These are phyloP conservation scores for Oreochromis grahami DNA, from an alignment of 2,797 vertebrate genomes.

Conservation along the genomic window DNA sequence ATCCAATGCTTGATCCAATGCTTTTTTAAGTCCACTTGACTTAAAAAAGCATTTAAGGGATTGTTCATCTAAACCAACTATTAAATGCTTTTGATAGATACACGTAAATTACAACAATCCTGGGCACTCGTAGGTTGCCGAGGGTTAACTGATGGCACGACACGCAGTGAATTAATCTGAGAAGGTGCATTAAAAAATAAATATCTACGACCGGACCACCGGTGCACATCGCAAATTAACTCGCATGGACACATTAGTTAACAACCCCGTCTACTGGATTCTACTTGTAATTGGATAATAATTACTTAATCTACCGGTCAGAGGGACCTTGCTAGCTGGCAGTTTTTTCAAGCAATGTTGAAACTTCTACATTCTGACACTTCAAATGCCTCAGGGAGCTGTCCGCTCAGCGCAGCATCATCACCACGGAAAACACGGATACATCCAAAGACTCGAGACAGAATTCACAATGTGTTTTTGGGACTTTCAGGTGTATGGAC, in stretches of 20 bases:
- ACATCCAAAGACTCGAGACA: too few relatives aligned
- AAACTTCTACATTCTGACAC: too few relatives aligned
- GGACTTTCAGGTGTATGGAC: too few relatives aligned
- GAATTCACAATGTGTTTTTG: too few relatives aligned
- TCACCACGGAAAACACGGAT: too few relatives aligned
- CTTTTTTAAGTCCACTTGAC: background rate
- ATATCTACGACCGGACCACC: background rate
- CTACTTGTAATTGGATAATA: background rate
- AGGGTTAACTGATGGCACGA: background rate
- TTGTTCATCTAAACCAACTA: background rate
- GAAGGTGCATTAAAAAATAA: background rate
- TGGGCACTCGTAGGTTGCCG: background rate
- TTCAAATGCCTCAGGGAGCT: too few relatives aligned
- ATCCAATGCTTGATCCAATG: too few relatives aligned
- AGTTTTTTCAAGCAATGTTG: too few relatives aligned
- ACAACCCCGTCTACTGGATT: background rate
- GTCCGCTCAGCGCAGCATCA: too few relatives aligned
- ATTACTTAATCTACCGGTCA: background rate
- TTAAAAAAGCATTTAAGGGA: background rate
- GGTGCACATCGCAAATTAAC: too few relatives aligned
- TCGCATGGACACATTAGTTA: background rate
- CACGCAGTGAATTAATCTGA: background rate
- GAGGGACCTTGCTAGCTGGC: background rate
- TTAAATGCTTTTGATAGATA: background rate
- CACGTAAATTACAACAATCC: background rate